Conservation (phyloP, 2,797 vertebrate genomes). For the Adrianichthys oophorus region DNA sequence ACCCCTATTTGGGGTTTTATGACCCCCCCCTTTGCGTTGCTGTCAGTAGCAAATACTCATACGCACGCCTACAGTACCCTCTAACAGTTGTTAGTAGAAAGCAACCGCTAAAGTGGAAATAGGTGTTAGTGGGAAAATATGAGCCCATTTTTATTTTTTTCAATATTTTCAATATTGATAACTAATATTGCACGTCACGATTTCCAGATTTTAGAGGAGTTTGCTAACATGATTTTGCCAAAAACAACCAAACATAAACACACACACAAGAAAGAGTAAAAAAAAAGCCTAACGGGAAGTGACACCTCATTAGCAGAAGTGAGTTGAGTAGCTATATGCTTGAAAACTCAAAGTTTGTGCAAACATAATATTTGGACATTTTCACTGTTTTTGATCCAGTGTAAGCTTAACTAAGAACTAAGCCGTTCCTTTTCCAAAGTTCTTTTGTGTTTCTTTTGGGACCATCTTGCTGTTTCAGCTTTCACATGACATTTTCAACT, state of each 20-base stretch:
- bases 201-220: slow-evolving; percentile 46
- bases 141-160: too few relatives aligned
- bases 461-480: slow-evolving; percentile 41
- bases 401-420: slow-evolving; percentile 31
- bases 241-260: slow-evolving; percentile 37
- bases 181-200: neutral
- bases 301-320: slow-evolving; percentile 40
- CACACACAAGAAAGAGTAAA: slow-evolving; percentile 27
- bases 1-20: too few relatives aligned
- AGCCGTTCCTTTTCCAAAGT: slow-evolving; percentile 32
- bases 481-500: slow-evolving; percentile 62
- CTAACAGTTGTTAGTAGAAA: too few relatives aligned
- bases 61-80: too few relatives aligned
- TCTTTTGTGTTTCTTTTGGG: slow-evolving; percentile 42
- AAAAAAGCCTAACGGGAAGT: slow-evolving; percentile 50
- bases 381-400: slow-evolving; percentile 20
- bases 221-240: slow-evolving; percentile 58
- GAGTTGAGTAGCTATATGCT: slow-evolving; percentile 26
- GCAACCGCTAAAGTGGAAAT: too few relatives aligned
- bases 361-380: slow-evolving; percentile 13
- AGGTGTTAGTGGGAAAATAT: too few relatives aligned
- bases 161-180: too few relatives aligned
- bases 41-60: too few relatives aligned
- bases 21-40: too few relatives aligned
- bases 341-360: neutral